These are phyloP conservation scores for Denticeps clupeoides DNA, from an alignment of 2,797 vertebrate genomes.

Conservation along the genomic window DNA sequence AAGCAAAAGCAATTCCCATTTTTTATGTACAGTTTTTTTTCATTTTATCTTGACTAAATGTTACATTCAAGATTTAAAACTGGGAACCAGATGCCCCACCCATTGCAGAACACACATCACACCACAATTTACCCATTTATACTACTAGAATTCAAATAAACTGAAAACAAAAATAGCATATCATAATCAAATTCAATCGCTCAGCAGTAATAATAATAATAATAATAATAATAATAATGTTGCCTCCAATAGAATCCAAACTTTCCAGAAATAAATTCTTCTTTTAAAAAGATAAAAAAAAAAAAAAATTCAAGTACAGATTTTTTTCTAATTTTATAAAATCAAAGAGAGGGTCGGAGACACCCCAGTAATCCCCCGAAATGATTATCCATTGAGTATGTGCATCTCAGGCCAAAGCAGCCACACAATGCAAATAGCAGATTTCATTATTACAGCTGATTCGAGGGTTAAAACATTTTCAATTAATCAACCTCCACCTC, in stretches of 20 bases:
- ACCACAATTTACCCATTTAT: too few species aligned
- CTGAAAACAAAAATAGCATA: slow-evolving; percentile 47
- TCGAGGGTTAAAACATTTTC: not conserved
- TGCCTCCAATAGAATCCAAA: slow-evolving; percentile 43
- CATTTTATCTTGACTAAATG: slow-evolving; percentile 27
- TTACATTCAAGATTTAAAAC: slow-evolving; percentile 23
- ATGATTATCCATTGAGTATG: slow-evolving; percentile 5
- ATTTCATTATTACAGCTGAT: not conserved
- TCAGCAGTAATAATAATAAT: slow-evolving; percentile 46
- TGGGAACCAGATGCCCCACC: too few species aligned
- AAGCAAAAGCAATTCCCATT: slow-evolving; percentile 13
- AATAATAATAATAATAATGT: slow-evolving; percentile 53
- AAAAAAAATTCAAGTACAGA: slow-evolving; percentile 33
- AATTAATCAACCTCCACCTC: slow-evolving; percentile 11
- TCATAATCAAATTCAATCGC: slow-evolving; percentile 51
- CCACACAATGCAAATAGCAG: slow-evolving; percentile 15
- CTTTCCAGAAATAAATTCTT: slow-evolving; percentile 36
- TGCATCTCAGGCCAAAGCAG: not conserved
- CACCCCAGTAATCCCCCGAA: not conserved
- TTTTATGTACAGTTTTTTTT: slow-evolving; percentile 34
- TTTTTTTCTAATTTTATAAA: slow-evolving; percentile 32
- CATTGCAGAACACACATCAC: too few species aligned
- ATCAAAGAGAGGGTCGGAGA: slow-evolving; percentile 9
- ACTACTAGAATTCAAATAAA: slow-evolving; percentile 30
- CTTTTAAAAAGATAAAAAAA: slow-evolving; percentile 28